Conservation (phyloP, 2,888 invertebrate genomes). For the Brachylomia viminalis region DNA sequence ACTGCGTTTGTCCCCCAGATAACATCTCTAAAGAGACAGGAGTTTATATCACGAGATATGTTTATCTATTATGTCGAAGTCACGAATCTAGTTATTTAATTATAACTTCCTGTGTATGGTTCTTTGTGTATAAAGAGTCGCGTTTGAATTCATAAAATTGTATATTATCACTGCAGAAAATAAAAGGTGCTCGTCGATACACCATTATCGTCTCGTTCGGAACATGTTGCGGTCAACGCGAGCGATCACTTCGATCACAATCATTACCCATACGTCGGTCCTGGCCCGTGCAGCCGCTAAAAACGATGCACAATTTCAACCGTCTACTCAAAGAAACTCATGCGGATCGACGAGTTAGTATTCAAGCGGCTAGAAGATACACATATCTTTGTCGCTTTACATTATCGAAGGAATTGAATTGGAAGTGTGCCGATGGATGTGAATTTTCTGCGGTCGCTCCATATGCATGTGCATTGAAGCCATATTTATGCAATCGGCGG, state of each 20-base stretch:
- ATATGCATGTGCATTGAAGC: slow-evolving; percentile 83
- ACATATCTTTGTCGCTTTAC: slow-evolving; percentile 83
- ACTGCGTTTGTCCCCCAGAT: slow-evolving; percentile 79
- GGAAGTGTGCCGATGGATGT: slow-evolving; percentile 83
- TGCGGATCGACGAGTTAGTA: slow-evolving; percentile 72
- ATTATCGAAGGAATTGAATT: slow-evolving; percentile 84
- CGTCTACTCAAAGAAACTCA: slow-evolving; percentile 72
- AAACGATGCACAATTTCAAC: slow-evolving; percentile 76
- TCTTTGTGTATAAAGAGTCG: slow-evolving; percentile 60
- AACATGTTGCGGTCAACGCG: slow-evolving; percentile 86
- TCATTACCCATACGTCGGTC: slow-evolving; percentile 82
- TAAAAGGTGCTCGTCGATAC: slow-evolving; percentile 79
- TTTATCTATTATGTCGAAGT: slow-evolving; percentile 66
- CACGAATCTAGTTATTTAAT: slow-evolving; percentile 66
- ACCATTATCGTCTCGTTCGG: slow-evolving; percentile 88
- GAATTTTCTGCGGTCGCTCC: slow-evolving; percentile 85
- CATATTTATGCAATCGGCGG: slow-evolving; percentile 86
- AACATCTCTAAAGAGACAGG: slow-evolving; percentile 79
- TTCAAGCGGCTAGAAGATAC: slow-evolving; percentile 78
- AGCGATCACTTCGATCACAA: slow-evolving; percentile 85
- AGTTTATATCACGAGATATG: slow-evolving; percentile 76
- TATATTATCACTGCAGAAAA: slow-evolving; percentile 81
- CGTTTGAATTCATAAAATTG: slow-evolving; percentile 77
- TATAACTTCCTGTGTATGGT: slow-evolving; percentile 65
- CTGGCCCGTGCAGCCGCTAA: slow-evolving; percentile 78